Evolutionary conservation across 2,888 invertebrate genomes (phyloP), one percentile per base, ranked within the genome.

Genomic region (Muschampia plurimacula): DNA sequence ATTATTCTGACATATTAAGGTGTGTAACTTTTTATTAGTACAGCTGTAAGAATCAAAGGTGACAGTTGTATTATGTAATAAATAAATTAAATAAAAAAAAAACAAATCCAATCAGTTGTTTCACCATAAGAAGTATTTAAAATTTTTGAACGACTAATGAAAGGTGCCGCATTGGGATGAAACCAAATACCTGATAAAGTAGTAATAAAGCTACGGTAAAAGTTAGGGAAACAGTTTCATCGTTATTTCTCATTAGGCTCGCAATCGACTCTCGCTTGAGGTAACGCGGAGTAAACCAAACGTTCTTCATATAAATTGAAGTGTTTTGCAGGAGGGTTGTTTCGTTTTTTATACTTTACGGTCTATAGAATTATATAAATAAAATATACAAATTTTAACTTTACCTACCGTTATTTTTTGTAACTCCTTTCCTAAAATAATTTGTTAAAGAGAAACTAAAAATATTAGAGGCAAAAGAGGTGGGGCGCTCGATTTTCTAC

Each of bases 201-300:
- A 72, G 72, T 63, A 72, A 68, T 72, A 72, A 68, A 72, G 46
- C 55, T 57, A 46, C 46, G 67, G 67, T 64, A 72, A 72, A 72
- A 72, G 72, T 72, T 68, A 64, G 63, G 76, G 79, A 79, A 82
- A 77, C 86, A 83, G 85, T 88, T 89, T 83, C 90, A 86, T 90
- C 88, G 89, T 91, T 89, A 91, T 88, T 91, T 90, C 89, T 91
- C 88, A 91, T 91, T 91, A 90, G 84, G 85, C 82, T 83, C 89
- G 89, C 92, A 91, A 90, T 91, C 80, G 89, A 91, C 80, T 81
- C 84, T 87, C 89, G 90, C 88, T 88, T 79, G 85, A 90, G 72
- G 15, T 84, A 83, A 80, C 86, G 83, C 85, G 80, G 83, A 82
- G 81, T 79, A 78, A 80, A 82, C 79, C 82, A 81, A 84, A 83